These are phyloP conservation scores for Adelosebastes latens DNA, from an alignment of 2,797 vertebrate species.

Conservation along the genomic window DNA sequence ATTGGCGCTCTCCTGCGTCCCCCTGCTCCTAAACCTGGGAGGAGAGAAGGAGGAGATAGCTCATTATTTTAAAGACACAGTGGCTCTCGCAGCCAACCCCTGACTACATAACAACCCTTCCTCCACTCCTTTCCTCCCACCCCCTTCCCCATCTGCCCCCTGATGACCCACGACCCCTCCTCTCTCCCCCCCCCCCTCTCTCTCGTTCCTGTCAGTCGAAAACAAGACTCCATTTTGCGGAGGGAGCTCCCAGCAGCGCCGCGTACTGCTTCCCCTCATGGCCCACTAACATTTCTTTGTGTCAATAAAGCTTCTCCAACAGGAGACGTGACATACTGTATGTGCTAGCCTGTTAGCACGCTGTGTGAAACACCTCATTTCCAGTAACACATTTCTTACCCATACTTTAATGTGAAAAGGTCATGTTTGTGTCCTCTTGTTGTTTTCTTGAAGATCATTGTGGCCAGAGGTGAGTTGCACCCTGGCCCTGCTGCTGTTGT, in stretches of 20 bases:
- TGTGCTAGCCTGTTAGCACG: background rate
- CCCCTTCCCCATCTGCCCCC: conserved; percentile 36
- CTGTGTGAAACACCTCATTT: background rate
- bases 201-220: conserved; percentile 54
- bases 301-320: conserved; percentile 40
- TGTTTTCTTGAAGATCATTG: conserved; percentile 39
- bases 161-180: conserved; percentile 6
- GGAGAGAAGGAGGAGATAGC: conserved; percentile 44
- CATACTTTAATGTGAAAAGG: conserved; percentile 16
- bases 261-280: conserved; percentile 35
- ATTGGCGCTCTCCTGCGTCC: conserved; percentile 22
- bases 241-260: conserved; percentile 43
- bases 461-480: conserved; percentile 40
- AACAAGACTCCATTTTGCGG: conserved; percentile 75
- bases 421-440: conserved; percentile 31
- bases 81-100: conserved; percentile 18
- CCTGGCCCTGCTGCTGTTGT: conserved; percentile 38
- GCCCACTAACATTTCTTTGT: conserved; percentile 42
- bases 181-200: background rate
- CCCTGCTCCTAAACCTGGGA: conserved; percentile 41
- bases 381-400: background rate
- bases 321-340: conserved; percentile 10
- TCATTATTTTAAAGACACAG: conserved; percentile 73
- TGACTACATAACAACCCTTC: conserved; percentile 25
- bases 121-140: conserved; percentile 1